Conservation (phyloP, 2,113 vertebrate species). For the Rhabdornis inornatus region DNA sequence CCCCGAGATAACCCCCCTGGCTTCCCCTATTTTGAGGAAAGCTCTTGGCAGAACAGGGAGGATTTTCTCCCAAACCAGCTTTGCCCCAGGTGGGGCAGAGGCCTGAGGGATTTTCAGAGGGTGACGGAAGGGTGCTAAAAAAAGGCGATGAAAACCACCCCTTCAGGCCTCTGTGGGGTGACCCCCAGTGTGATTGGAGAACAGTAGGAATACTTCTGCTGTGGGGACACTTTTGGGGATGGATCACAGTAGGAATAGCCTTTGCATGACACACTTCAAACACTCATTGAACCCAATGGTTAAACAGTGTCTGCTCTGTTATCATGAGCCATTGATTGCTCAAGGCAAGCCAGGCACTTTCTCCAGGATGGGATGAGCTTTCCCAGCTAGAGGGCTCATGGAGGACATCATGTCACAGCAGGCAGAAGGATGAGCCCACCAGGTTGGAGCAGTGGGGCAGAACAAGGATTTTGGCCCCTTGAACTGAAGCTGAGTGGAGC, state of each 20-base stretch:
- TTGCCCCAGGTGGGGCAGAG: not conserved
- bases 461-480: rapidly evolving
- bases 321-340: not conserved
- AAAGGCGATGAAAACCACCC: not conserved
- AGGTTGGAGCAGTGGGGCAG: rapidly evolving
- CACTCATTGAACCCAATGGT: not conserved
- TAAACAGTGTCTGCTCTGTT: not conserved
- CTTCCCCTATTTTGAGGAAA: not conserved
- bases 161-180: not conserved
- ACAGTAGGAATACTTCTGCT: not conserved
- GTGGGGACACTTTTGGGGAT: not conserved
- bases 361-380: not conserved
- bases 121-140: not conserved
- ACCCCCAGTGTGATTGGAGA: not conserved
- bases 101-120: not conserved
- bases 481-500: not conserved
- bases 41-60: not conserved
- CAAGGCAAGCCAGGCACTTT: not conserved
- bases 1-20: not conserved
- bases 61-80: not conserved
- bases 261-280: not conserved
- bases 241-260: not conserved
- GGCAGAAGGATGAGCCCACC: not conserved
- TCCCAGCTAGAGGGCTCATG: not conserved
- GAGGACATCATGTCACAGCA: not conserved